Evolutionary conservation across 2,797 vertebrate species (phyloP), one percentile per base, ranked within the genome.

Genomic region (Neomorphus geoffroyi): DNA sequence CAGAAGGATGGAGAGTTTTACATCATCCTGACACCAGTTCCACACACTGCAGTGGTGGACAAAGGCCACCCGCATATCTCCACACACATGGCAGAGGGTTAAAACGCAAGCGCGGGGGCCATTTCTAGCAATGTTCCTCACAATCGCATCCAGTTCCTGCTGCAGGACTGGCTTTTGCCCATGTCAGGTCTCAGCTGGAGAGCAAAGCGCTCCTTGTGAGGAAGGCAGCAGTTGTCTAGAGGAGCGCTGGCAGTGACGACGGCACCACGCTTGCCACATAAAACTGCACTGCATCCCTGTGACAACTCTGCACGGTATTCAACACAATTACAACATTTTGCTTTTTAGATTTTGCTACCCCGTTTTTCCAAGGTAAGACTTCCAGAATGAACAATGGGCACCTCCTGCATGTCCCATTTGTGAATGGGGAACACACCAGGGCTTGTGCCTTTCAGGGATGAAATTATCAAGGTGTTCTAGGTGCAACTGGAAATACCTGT

Each of bases 231-330:
- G 10, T 39, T 45, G 8, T 27, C 56, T 26, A 21, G 16, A 43
- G 22, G 22, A 70, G 30, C 3, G 2, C 46, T 22, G 24, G 32
- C 37, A 64, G 6, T 4, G 41, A 30, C 54, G 35, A 1, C 39
- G 27, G 54, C 64, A 64, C 19, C 14, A 13, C 0, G 1, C 9
- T 43, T 45, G 54, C 43, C 39, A 22, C 60, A 33, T 11, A 6
- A 8, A 27, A 18, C 22, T 19, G 18, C 41, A 4, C n/a, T 16
- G 2, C 0, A 0, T 11, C 30, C 45, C 41, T 56, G 10, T 12
- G 32, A 9, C 71, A 72, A 71, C 61, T 60, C 62, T 22, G 50
- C 33, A 15, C n/a, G n/a, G n/a, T n/a, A n/a, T n/a, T n/a, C n/a
- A n/a, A n/a, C n/a, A n/a, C n/a, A n/a, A n/a, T n/a, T n/a, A n/a